Percentiles rank a stretch among this genome's conserved stretches.
These are phyloP conservation scores for Glyptemys insculpta DNA, from an alignment of 2,797 vertebrate genomes.

Conservation along the genomic window DNA sequence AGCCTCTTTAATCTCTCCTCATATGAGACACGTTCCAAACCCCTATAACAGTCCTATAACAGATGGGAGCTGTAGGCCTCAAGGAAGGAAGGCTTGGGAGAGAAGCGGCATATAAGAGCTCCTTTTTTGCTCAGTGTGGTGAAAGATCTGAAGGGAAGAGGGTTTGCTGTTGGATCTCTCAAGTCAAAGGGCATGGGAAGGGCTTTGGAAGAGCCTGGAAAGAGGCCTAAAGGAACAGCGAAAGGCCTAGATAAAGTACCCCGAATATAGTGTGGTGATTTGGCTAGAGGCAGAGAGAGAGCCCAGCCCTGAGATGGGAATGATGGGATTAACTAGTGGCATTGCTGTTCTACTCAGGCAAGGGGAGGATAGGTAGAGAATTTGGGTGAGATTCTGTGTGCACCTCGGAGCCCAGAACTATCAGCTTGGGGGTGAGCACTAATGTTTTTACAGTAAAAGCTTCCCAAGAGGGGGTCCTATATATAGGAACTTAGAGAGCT, in stretches of 20 bases:
- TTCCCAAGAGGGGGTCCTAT: background rate
- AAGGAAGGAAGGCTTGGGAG: background rate
- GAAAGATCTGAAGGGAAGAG: background rate
- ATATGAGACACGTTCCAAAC: too few relatives aligned
- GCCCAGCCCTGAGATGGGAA: background rate
- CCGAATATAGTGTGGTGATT: background rate
- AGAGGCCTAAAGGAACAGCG: background rate
- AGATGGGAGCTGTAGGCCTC: background rate
- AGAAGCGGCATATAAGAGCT: background rate
- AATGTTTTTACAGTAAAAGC: background rate
- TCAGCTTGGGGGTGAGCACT: accelerated
- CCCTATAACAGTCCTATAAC: background rate
- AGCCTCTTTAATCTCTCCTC: too few relatives aligned
- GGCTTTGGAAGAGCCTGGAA: background rate
- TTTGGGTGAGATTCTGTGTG: background rate
- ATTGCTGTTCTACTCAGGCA: background rate
- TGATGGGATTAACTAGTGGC: background rate
- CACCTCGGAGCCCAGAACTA: background rate
- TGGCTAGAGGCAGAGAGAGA: background rate
- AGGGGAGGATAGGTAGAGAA: background rate
- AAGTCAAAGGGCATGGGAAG: constrained; percentile 17
- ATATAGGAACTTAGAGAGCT: background rate
- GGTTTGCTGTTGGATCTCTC: background rate
- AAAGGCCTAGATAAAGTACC: background rate
- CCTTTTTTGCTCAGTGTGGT: background rate